A percentile compares a stretch with the other conserved stretches of the same genome.
Evolutionary conservation across 1,140 invertebrate species (phyloP).

Genomic region (Pentalonia nigronervosa): DNA sequence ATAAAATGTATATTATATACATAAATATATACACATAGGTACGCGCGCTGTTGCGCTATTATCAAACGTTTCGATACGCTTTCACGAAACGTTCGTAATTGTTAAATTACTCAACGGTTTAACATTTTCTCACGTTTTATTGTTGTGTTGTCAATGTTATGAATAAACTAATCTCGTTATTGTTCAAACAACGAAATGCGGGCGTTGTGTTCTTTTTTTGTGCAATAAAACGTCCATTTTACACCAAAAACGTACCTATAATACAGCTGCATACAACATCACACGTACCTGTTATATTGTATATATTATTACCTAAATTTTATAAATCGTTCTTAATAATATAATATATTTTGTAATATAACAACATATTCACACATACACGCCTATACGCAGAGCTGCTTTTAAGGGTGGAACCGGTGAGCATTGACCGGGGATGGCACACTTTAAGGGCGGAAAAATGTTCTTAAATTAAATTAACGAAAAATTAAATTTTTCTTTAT

Average conservation of each 20-base stretch:
- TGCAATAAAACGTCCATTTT: background rate
- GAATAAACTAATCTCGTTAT: slow-evolving; percentile 1
- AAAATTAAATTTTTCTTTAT: no score
- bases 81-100: slow-evolving; percentile 27
- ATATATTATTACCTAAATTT: no score
- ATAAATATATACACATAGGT: background rate
- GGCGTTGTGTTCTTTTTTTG: background rate
- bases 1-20: background rate
- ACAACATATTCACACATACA: no score
- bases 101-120: slow-evolving; percentile 19
- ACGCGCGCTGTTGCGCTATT: background rate
- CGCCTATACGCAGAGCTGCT: no score
- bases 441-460: no score
- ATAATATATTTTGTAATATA: background rate
- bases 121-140: slow-evolving; percentile 19
- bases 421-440: no score
- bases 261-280: background rate
- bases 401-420: no score
- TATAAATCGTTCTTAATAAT: background rate
- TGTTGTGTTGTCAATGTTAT: slow-evolving; percentile 2
- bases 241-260: background rate
- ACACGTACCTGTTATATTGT: background rate
- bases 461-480: no score
- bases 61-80: slow-evolving; percentile 37
- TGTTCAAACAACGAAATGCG: background rate